Evolutionary conservation across 2,113 vertebrate genomes (phyloP).

Genomic region (Himantopus leucocephalus): DNA sequence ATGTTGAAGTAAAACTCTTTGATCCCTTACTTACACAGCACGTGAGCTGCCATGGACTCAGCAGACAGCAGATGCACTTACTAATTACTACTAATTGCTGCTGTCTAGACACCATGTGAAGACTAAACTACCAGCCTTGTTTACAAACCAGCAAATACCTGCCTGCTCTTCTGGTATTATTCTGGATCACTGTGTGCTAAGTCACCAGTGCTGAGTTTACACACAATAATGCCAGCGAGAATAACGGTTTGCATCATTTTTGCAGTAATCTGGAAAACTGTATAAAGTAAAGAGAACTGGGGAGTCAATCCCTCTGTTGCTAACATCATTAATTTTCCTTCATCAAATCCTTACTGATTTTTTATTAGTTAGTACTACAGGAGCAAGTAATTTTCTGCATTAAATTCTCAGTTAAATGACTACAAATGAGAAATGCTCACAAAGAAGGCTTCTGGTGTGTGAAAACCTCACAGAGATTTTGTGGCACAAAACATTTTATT

Average conservation of each 20-base stretch:
- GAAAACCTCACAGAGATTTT: not conserved
- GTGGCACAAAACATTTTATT: not conserved
- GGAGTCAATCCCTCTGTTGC: not conserved
- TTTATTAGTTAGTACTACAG: not conserved
- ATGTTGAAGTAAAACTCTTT: not conserved
- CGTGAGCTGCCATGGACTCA: not conserved
- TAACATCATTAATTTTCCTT: not conserved
- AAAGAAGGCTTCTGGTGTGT: not conserved
- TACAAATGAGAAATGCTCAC: not conserved
- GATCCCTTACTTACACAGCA: not conserved
- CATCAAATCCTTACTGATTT: not conserved
- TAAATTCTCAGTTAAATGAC: not conserved
- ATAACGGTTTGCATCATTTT: not conserved
- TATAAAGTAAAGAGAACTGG: not conserved
- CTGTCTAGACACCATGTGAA: conserved; percentile 62
- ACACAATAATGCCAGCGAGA: not conserved
- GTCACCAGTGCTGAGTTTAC: not conserved
- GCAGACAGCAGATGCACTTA: conserved; percentile 53
- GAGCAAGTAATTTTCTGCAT: not conserved
- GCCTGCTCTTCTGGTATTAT: not conserved
- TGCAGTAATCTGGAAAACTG: not conserved
- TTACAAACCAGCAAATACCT: conserved; percentile 41
- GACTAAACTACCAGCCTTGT: conserved; percentile 19
- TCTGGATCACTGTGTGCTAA: not conserved
- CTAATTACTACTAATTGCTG: conserved; percentile 57